These are phyloP conservation scores for Moxostoma hubbsi DNA, from an alignment of 2,797 vertebrate genomes.

Conservation along the genomic window DNA sequence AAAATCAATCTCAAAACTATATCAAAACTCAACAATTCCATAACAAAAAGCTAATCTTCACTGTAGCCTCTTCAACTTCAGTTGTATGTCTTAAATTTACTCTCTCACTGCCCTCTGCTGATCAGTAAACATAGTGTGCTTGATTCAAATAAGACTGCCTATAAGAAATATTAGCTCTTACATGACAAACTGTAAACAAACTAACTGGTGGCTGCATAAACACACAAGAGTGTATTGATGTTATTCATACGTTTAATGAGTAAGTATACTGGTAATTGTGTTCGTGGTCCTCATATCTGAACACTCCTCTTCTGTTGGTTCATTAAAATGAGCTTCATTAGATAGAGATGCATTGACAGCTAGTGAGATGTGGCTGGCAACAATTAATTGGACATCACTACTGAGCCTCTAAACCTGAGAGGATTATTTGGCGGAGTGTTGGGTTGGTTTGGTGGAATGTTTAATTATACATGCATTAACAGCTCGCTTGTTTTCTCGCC, in stretches of 20 bases:
- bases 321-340: conserved; percentile 61
- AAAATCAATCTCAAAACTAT: too few species aligned
- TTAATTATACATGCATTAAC: conserved; percentile 62
- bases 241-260: conserved; percentile 51
- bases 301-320: conserved; percentile 45
- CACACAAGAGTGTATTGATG: conserved; percentile 25
- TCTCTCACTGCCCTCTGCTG: conserved; percentile 61
- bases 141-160: too few species aligned
- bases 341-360: conserved; percentile 55
- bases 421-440: conserved; percentile 46
- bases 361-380: conserved; percentile 48
- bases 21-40: neutral
- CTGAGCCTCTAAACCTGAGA: conserved; percentile 40
- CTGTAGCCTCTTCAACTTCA: neutral
- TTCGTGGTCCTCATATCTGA: conserved; percentile 23
- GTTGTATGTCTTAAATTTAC: conserved; percentile 47
- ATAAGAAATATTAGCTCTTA: too few species aligned
- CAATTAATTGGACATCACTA: conserved; percentile 58
- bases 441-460: conserved; percentile 55
- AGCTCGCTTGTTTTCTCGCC: conserved; percentile 56
- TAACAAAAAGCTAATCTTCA: neutral
- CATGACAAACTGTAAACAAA: conserved; percentile 40
- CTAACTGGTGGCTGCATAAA: conserved; percentile 26
- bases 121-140: conserved; percentile 17
- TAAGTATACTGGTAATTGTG: conserved; percentile 34